A percentile compares a stretch with the other conserved stretches of the same genome.
Evolutionary conservation across 2,113 vertebrate genomes (phyloP).

Genomic region (Podilymbus podiceps): DNA sequence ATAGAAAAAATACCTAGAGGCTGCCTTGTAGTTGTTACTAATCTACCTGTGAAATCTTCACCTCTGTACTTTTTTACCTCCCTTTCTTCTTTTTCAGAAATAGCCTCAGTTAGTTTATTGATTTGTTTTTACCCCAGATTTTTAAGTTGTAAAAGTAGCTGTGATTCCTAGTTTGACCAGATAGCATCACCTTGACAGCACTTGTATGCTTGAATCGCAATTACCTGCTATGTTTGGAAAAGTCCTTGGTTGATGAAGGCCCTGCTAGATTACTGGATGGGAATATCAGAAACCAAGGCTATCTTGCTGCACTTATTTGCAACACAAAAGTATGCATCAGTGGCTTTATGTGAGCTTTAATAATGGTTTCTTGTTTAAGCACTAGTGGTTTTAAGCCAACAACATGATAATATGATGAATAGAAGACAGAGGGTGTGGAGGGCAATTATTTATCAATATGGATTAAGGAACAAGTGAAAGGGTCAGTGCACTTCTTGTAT

Average conservation of each 20-base stretch:
- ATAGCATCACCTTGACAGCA: neutral
- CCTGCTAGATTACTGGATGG: neutral
- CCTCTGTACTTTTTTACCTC: neutral
- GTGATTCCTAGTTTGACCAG: conserved; percentile 11
- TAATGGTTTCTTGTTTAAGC: neutral
- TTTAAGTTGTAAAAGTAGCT: conserved; percentile 19
- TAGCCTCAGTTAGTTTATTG: conserved; percentile 40
- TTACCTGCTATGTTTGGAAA: neutral
- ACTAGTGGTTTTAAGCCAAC: neutral
- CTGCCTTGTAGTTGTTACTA: neutral
- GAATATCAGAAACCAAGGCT: neutral
- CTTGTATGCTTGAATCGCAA: neutral
- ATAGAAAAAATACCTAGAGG: neutral
- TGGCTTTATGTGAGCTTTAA: neutral
- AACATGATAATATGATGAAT: neutral
- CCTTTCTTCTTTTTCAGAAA: conserved; percentile 30
- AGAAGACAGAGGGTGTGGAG: neutral
- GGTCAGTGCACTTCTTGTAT: neutral
- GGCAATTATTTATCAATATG: neutral
- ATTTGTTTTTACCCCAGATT: conserved; percentile 34
- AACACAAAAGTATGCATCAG: neutral
- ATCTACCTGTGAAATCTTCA: conserved; percentile 22
- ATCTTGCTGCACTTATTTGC: neutral
- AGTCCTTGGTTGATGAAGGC: neutral
- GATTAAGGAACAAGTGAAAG: neutral